These are phyloP conservation scores for Leptopterna dolabrata DNA, from an alignment of 2,888 invertebrate species.

Conservation along the genomic window DNA sequence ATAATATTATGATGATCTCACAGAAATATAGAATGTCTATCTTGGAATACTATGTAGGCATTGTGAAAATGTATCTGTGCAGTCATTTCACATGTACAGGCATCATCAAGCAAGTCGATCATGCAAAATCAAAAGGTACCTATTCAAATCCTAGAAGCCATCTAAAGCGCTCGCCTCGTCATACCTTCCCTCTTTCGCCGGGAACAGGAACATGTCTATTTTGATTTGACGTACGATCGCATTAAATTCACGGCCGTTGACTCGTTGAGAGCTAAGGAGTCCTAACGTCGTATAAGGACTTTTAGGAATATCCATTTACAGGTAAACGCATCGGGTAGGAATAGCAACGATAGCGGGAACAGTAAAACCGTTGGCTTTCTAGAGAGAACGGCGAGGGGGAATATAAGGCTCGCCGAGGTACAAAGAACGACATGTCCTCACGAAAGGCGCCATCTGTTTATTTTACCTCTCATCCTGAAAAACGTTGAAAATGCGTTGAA, in stretches of 20 bases:
- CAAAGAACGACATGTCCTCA: not conserved
- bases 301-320: constrained; percentile 11
- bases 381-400: not conserved
- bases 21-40: too few species aligned
- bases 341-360: not conserved
- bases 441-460: not conserved
- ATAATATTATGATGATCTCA: too few species aligned
- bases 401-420: not conserved
- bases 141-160: too few species aligned
- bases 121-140: too few species aligned
- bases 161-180: not conserved
- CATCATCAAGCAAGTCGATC: too few species aligned
- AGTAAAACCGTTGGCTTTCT: constrained; percentile 1
- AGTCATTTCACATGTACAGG: too few species aligned
- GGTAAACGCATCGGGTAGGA: not conserved
- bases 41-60: too few species aligned
- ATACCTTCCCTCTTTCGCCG: not conserved
- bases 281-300: not conserved
- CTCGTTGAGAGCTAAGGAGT: not conserved
- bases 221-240: constrained; percentile 1
- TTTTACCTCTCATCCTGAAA: not conserved
- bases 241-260: constrained; percentile 11
- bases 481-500: not conserved
- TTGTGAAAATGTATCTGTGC: too few species aligned
- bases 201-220: not conserved